These are phyloP conservation scores for Drosophila ogumai DNA, from an alignment of 1,140 invertebrate species.

Conservation along the genomic window DNA sequence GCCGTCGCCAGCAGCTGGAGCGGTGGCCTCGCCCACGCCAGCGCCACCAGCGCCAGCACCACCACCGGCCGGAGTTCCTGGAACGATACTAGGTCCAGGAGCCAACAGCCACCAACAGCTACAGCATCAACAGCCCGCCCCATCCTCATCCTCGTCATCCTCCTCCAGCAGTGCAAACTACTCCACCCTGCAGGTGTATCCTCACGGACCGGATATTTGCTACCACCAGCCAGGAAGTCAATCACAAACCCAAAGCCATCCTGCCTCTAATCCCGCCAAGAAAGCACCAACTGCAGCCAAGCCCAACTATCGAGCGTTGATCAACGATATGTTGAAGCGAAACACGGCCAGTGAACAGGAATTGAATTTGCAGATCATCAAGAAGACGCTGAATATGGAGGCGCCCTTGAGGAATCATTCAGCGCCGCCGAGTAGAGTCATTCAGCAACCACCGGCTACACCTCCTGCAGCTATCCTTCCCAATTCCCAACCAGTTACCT, in stretches of 20 bases:
- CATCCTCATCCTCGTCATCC: slow-evolving; percentile 23
- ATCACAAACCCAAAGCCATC: slow-evolving; percentile 15
- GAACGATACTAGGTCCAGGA: slow-evolving; percentile 8
- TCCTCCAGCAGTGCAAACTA: slow-evolving; percentile 45
- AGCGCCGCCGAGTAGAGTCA: slow-evolving; percentile 5
- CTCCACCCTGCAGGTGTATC: slow-evolving; percentile 67
- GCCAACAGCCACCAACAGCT: slow-evolving; percentile 4
- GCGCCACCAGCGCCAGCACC: slow-evolving; percentile 38
- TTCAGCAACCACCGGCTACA: not conserved
- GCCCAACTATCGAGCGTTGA: slow-evolving; percentile 77
- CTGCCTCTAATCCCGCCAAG: slow-evolving; percentile 27
- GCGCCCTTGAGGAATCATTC: slow-evolving; percentile 23
- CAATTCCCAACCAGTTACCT: slow-evolving; percentile 15
- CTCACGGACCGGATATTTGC: slow-evolving; percentile 71
- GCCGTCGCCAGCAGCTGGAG: slow-evolving; percentile 67
- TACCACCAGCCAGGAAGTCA: slow-evolving; percentile 48
- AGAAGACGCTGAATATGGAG: slow-evolving; percentile 78
- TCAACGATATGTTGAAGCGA: slow-evolving; percentile 71
- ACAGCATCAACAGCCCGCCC: slow-evolving; percentile 18
- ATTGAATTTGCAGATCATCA: slow-evolving; percentile 79
- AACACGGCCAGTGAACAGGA: slow-evolving; percentile 79
- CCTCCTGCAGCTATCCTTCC: not conserved
- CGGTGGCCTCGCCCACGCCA: slow-evolving; percentile 71
- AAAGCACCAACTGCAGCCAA: slow-evolving; percentile 47
- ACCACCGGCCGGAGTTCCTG: slow-evolving; percentile 4